Percentiles rank a stretch among this genome's conserved stretches.
Evolutionary conservation across 2,797 vertebrate species (phyloP).

Genomic region (Spea hammondii): DNA sequence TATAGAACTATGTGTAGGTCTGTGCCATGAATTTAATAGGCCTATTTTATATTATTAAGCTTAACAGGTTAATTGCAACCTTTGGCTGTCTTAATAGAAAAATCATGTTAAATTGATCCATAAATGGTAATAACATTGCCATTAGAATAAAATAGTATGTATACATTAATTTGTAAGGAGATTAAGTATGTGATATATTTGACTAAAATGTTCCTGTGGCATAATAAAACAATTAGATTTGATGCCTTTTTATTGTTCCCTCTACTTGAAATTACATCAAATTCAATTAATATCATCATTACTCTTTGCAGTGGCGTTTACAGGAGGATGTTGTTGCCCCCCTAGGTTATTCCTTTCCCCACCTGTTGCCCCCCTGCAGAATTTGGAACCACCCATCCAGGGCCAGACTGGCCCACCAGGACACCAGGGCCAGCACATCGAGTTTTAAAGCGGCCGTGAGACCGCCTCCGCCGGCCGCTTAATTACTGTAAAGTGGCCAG

Average conservation of each 20-base stretch:
- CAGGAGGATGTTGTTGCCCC: too few species aligned
- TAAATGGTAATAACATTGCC: constrained; percentile 59
- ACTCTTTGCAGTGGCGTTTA: background rate
- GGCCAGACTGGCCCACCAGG: too few species aligned
- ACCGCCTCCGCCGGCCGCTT: too few species aligned
- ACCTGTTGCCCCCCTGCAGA: too few species aligned
- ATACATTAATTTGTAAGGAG: constrained; percentile 30
- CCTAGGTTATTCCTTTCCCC: too few species aligned
- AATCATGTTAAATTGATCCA: constrained; percentile 58
- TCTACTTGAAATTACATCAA: constrained; percentile 44
- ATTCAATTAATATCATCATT: constrained; percentile 57
- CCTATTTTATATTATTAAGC: constrained; percentile 56
- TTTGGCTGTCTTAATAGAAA: constrained; percentile 59
- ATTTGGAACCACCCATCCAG: too few species aligned
- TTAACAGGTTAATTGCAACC: constrained; percentile 62
- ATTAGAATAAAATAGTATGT: constrained; percentile 39
- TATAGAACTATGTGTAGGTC: too few species aligned
- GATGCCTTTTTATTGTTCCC: background rate
- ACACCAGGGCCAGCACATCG: too few species aligned
- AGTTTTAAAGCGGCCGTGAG: too few species aligned
- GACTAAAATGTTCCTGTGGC: constrained; percentile 14
- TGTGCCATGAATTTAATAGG: constrained; percentile 43
- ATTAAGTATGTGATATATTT: constrained; percentile 19
- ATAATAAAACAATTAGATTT: constrained; percentile 4
- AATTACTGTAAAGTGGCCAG: too few species aligned